These are phyloP conservation scores for Plectrocnemia conspersa DNA, from an alignment of 1,140 invertebrate genomes.

Conservation along the genomic window DNA sequence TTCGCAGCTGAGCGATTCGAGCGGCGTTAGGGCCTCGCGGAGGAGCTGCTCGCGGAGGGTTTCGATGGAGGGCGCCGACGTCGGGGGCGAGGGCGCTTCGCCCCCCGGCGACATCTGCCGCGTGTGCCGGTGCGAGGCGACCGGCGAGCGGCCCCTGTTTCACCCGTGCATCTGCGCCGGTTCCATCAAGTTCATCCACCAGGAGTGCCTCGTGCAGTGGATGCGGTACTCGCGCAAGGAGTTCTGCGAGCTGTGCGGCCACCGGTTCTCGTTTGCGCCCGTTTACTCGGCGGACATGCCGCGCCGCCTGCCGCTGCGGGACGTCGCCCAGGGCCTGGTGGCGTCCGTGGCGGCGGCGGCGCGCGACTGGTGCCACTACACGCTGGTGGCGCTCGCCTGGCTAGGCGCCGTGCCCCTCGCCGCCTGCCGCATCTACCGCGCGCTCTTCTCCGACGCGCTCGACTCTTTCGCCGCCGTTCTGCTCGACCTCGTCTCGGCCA, in stretches of 20 bases:
- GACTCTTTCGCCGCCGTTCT: constrained; percentile 80
- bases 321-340: constrained; percentile 84
- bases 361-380: constrained; percentile 95
- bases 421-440: constrained; percentile 93
- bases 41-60: not conserved
- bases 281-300: constrained; percentile 99
- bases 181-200: constrained; percentile 98
- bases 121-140: constrained; percentile 92
- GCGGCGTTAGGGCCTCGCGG: too few species aligned
- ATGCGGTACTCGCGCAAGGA: constrained; percentile 96
- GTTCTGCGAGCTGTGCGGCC: constrained; percentile 97
- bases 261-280: constrained; percentile 96
- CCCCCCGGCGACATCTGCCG: constrained; percentile 83
- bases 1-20: too few species aligned
- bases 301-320: constrained; percentile 83
- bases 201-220: constrained; percentile 86
- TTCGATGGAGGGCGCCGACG: not conserved
- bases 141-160: constrained; percentile 75
- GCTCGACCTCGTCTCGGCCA: constrained; percentile 87
- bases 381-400: constrained; percentile 93
- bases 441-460: constrained; percentile 85
- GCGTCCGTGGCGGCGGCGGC: constrained; percentile 86
- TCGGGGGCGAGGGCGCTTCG: not conserved
- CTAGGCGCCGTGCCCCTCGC: constrained; percentile 94
- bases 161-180: constrained; percentile 99